phyloP scores from a whole-genome alignment of 2,888 invertebrate genomes.

The Sthenelais limicola region DNA sequence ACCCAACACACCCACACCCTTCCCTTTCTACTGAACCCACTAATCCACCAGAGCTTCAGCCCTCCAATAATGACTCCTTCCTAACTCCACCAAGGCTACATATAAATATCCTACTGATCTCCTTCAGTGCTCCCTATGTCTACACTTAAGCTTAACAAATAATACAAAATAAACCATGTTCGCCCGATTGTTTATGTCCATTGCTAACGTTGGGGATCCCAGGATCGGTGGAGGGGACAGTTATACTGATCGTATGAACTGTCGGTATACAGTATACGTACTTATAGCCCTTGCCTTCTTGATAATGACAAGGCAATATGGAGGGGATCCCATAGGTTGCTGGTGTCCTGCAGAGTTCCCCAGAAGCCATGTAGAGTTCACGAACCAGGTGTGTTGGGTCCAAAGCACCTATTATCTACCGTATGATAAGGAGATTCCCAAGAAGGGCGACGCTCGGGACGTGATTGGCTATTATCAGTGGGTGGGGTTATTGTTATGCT shows the following conservation, averaged over 20 bases:
- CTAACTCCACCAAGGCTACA: too few relatives aligned
- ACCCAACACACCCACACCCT: too few relatives aligned
- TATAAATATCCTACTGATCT: too few relatives aligned
- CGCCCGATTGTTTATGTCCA: constrained; percentile 48
- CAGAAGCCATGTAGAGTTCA: constrained; percentile 49
- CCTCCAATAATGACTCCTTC: too few relatives aligned
- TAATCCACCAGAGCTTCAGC: too few relatives aligned
- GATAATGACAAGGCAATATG: constrained; percentile 44
- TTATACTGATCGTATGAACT: constrained; percentile 51
- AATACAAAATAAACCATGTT: constrained; percentile 19
- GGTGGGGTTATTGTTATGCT: constrained; percentile 71
- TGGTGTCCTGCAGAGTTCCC: constrained; percentile 51
- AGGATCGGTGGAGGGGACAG: constrained; percentile 52
- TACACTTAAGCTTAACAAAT: too few relatives aligned
- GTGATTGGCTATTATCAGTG: constrained; percentile 73
- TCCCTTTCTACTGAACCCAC: too few relatives aligned
- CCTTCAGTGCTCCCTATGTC: too few relatives aligned
- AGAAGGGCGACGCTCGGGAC: constrained; percentile 66
- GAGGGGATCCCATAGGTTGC: constrained; percentile 50
- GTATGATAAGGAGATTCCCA: constrained; percentile 71
- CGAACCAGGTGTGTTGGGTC: constrained; percentile 73
- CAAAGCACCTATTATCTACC: constrained; percentile 74
- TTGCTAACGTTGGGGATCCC: constrained; percentile 49
- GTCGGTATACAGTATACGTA: constrained; percentile 51
- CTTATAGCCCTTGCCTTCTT: constrained; percentile 45